Conservation (phyloP, 2,113 vertebrate species). For the Macrotus californicus region DNA sequence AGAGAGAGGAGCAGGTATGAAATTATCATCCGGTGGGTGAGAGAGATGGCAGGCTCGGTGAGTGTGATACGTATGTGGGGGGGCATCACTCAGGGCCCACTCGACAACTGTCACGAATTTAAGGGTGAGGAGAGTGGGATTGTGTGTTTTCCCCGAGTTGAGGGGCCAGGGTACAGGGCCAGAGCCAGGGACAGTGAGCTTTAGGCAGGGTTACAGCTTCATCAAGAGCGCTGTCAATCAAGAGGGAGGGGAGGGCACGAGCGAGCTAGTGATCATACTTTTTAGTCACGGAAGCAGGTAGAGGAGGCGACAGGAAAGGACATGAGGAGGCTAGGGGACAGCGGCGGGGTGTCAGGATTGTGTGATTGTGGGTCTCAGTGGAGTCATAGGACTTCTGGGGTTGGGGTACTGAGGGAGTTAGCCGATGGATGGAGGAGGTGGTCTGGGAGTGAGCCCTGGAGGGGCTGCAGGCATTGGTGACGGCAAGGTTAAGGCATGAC, state of each 20-base stretch:
- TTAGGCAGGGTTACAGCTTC: neutral
- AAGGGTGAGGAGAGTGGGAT: neutral
- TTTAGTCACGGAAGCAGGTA: neutral
- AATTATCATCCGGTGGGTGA: neutral
- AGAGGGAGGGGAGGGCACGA: neutral
- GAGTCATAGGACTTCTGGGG: accelerated
- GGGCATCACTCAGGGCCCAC: neutral
- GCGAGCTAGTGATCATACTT: accelerated
- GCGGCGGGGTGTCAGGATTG: accelerated
- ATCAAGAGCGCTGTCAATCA: neutral
- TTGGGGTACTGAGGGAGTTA: neutral
- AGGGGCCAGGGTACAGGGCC: accelerated
- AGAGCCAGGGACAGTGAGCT: neutral
- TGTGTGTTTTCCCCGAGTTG: accelerated
- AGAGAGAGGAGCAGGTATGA: neutral
- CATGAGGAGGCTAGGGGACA: neutral
- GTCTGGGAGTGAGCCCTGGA: neutral
- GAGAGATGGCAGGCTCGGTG: neutral
- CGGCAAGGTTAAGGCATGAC: neutral
- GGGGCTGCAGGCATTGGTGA: neutral
- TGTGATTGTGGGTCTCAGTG: neutral
- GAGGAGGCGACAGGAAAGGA: neutral
- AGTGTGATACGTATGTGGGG: neutral
- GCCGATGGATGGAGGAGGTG: neutral
- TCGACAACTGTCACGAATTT: neutral